Conservation (phyloP, 2,113 vertebrate species). For the Xenotilapia leptura region DNA sequence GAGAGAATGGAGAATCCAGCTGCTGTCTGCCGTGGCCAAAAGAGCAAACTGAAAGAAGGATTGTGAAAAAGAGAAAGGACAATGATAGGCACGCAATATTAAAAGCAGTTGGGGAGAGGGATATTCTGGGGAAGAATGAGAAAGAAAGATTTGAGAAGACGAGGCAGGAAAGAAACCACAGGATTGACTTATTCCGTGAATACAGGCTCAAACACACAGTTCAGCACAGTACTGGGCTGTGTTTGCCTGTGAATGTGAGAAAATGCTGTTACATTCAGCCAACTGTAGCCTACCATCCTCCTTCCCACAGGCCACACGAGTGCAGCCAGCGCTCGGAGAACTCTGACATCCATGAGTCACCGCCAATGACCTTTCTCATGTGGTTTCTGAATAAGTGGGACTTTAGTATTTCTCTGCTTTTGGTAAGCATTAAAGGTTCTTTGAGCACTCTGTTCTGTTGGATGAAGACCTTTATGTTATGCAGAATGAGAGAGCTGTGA, state of each 20-base stretch:
- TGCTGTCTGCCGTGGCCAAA: conserved; percentile 45
- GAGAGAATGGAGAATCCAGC: conserved; percentile 60
- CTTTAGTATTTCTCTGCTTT: conserved; percentile 30
- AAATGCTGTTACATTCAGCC: neutral
- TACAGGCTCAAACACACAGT: conserved; percentile 8
- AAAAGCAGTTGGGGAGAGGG: neutral
- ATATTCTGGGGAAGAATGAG: neutral
- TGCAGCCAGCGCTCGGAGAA: neutral
- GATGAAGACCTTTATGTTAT: neutral
- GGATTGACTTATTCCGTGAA: neutral
- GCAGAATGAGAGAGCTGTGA: neutral
- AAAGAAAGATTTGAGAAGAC: neutral
- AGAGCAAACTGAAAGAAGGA: neutral
- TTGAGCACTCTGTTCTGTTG: neutral
- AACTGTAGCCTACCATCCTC: neutral
- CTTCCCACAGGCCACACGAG: conserved; percentile 32
- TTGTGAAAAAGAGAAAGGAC: neutral
- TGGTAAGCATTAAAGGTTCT: neutral
- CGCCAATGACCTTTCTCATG: conserved; percentile 55
- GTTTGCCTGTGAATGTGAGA: neutral
- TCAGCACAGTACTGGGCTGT: neutral
- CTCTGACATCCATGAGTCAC: conserved; percentile 55
- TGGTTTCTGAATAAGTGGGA: conserved; percentile 37
- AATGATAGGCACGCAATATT: neutral
- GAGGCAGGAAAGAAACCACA: neutral